phyloP scores from a whole-genome alignment of 2,113 vertebrate genomes.

The Passer montanus region DNA sequence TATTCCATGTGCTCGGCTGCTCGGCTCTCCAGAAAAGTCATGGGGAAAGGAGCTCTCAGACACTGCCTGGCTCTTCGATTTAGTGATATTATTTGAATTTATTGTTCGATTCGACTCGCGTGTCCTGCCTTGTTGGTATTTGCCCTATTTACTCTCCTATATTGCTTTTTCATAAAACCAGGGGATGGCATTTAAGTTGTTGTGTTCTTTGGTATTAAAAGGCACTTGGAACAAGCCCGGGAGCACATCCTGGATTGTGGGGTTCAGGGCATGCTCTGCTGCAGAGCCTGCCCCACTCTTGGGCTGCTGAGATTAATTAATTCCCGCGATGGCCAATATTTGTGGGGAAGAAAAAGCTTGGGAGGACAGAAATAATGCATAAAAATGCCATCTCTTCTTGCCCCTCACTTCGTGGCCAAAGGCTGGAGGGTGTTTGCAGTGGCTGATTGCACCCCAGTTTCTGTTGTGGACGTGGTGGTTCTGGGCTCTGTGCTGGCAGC shows the following conservation, averaged over 20 bases:
- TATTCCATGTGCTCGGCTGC: constrained; percentile 37
- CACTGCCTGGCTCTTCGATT: constrained; percentile 16
- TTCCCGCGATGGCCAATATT: constrained; percentile 37
- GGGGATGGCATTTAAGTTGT: constrained; percentile 96
- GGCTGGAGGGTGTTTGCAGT: not conserved
- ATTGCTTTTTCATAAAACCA: constrained; percentile 92
- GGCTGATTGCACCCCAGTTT: not conserved
- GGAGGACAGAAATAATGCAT: not conserved
- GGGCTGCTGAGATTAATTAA: constrained; percentile 74
- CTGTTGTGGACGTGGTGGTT: not conserved
- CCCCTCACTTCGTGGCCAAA: not conserved
- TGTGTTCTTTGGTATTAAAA: constrained; percentile 94
- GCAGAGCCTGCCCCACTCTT: constrained; percentile 78
- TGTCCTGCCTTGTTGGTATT: constrained; percentile 93
- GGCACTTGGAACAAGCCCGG: constrained; percentile 81
- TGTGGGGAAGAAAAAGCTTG: not conserved
- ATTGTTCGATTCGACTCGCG: constrained; percentile 85
- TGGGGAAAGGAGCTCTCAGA: not conserved
- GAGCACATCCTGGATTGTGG: constrained; percentile 84
- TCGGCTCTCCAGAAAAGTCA: constrained; percentile 35
- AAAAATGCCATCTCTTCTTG: not conserved
- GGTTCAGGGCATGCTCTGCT: constrained; percentile 83
- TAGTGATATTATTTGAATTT: constrained; percentile 77
- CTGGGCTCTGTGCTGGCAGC: fast-evolving
- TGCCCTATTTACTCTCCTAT: constrained; percentile 97